Conservation (phyloP, 1,140 invertebrate genomes). For the Ostrea edulis region DNA sequence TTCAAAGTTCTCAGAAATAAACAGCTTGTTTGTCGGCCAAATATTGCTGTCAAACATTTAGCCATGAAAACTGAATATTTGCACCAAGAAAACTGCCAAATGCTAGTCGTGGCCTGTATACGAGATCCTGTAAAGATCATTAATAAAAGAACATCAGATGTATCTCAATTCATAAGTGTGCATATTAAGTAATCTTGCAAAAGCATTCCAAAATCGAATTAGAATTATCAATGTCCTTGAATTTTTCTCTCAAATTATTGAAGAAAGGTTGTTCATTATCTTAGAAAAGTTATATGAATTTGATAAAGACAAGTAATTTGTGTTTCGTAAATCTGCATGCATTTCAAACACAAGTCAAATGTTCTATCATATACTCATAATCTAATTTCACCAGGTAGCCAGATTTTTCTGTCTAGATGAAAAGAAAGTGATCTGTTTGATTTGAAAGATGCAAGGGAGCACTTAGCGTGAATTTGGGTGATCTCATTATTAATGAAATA, state of each 20-base stretch:
- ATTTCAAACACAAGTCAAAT: neutral
- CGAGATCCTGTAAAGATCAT: neutral
- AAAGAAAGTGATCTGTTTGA: conserved; percentile 21
- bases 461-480: neutral
- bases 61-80: neutral
- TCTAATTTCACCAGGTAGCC: neutral
- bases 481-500: conserved; percentile 40
- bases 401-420: neutral
- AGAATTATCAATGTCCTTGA: neutral
- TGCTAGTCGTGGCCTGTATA: neutral
- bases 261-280: neutral
- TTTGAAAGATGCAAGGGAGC: neutral
- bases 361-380: neutral
- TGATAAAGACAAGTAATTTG: neutral
- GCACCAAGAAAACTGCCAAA: conserved; percentile 18
- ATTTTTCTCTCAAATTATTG: neutral
- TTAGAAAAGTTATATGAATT: neutral
- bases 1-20: neutral
- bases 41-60: conserved; percentile 6
- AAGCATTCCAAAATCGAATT: neutral
- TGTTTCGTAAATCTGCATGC: neutral
- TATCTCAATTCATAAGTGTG: neutral
- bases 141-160: neutral
- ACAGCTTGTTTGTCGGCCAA: neutral
- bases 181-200: neutral